Evolutionary conservation across 2,113 vertebrate species (phyloP).

Genomic region (Dolichallabes microphthalmus): DNA sequence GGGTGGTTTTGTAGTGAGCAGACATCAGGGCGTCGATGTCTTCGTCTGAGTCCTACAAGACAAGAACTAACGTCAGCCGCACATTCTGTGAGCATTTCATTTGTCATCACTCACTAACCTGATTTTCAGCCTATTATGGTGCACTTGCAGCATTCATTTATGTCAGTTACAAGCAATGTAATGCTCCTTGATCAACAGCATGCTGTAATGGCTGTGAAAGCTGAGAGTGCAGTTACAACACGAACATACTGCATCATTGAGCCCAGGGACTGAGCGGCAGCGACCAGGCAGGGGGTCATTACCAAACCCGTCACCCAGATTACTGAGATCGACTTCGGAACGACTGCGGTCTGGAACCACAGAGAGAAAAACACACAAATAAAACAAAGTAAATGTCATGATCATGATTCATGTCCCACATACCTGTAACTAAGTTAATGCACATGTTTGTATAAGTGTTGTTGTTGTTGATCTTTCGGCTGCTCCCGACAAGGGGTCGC

Average conservation of each 20-base stretch:
- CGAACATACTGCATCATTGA: constrained; percentile 74
- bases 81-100: not conserved
- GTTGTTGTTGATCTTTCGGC: too few relatives aligned
- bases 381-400: not conserved
- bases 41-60: constrained; percentile 53
- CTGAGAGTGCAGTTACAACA: not conserved
- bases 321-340: constrained; percentile 88
- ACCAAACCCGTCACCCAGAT: constrained; percentile 75
- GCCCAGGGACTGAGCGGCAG: constrained; percentile 87
- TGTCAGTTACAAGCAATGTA: not conserved
- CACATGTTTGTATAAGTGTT: not conserved
- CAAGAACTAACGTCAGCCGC: constrained; percentile 21
- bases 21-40: constrained; percentile 56
- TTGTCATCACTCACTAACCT: not conserved
- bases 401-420: not conserved
- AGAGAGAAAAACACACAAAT: constrained; percentile 3
- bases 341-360: constrained; percentile 78
- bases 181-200: not conserved
- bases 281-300: constrained; percentile 78
- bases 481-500: too few relatives aligned
- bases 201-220: not conserved
- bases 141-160: not conserved
- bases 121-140: not conserved
- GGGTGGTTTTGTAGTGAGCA: constrained; percentile 51
- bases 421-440: not conserved